Percentiles rank a stretch among this genome's conserved stretches.
Evolutionary conservation across 1,140 invertebrate species (phyloP).

Genomic region (Tribolium madens): DNA sequence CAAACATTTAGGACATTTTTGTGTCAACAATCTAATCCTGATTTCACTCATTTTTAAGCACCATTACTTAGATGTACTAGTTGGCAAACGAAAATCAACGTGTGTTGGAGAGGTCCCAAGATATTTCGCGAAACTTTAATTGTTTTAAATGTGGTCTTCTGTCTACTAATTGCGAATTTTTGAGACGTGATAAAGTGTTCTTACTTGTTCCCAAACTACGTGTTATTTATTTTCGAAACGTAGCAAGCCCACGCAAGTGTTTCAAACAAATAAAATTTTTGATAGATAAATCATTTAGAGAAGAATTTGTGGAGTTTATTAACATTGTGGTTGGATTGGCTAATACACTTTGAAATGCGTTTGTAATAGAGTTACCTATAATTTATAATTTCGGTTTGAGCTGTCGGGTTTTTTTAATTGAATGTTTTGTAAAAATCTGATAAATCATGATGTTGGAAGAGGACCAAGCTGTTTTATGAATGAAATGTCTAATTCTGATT

Average conservation of each 20-base stretch:
- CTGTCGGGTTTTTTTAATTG: constrained; percentile 11
- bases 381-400: background rate
- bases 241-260: constrained; percentile 1
- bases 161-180: background rate
- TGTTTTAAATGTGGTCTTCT: background rate
- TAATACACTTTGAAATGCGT: background rate
- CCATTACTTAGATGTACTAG: constrained; percentile 10
- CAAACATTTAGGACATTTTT: background rate
- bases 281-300: constrained; percentile 14
- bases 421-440: constrained; percentile 21
- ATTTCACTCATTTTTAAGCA: constrained; percentile 1
- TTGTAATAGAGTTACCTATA: too few species aligned
- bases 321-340: background rate
- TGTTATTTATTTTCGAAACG: constrained; percentile 7
- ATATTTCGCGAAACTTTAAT: background rate
- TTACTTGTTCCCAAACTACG: constrained; percentile 8
- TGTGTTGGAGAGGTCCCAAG: background rate
- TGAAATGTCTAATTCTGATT: constrained; percentile 12
- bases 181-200: constrained; percentile 6
- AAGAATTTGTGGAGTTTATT: constrained; percentile 15
- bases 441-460: constrained; percentile 9
- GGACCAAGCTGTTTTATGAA: constrained; percentile 22
- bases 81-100: background rate
- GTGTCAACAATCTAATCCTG: background rate
- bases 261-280: constrained; percentile 31